Evolutionary conservation across 2,113 vertebrate species (phyloP), one percentile per base, ranked within the genome.

Genomic region (Lamprologus callipterus): DNA sequence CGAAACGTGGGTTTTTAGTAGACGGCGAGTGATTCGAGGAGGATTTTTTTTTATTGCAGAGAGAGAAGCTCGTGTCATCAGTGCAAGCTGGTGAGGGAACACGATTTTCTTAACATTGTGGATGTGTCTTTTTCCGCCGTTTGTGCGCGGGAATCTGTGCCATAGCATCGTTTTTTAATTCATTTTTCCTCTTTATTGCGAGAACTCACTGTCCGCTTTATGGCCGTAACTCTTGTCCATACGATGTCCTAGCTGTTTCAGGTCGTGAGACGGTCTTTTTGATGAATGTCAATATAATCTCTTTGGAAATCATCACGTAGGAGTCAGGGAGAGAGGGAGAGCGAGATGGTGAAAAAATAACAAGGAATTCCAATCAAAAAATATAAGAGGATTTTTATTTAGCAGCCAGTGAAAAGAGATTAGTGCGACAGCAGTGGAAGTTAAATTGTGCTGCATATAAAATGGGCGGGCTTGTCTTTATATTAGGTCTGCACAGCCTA

Each of bases 381-480:
- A 96, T 97, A 96, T 96, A 94, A 96, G 95, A 97, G 96, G 97
- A 97, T 98, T 97, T 94, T 97, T 95, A 96, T 97, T 89, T 95
- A 93, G 95, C 96, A 95, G 96, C 95, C 95, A 95, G 94, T 94
- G 95, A 95, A 86, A 95, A 96, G 95, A 96, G 97, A 98, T 98
- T 97, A 97, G 96, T 95, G 94, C 94, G 97, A 97, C 96, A 97
- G 97, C 96, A 92, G 95, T 95, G 97, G 96, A 97, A 98, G 97
- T 98, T 97, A 97, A 97, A 98, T 97, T 97, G 97, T 97, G 97
- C 97, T 98, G 97, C 98, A 97, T 97, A 96, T 97, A 97, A 97
- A 97, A 98, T 97, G 97, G 97, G 97, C 97, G 98, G 97, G 97
- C 97, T 97, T 94, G 96, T 97, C 96, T 96, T 96, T 95, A 96